Evolutionary conservation across 1,140 invertebrate genomes (phyloP).

Genomic region (Dendroctonus valens): DNA sequence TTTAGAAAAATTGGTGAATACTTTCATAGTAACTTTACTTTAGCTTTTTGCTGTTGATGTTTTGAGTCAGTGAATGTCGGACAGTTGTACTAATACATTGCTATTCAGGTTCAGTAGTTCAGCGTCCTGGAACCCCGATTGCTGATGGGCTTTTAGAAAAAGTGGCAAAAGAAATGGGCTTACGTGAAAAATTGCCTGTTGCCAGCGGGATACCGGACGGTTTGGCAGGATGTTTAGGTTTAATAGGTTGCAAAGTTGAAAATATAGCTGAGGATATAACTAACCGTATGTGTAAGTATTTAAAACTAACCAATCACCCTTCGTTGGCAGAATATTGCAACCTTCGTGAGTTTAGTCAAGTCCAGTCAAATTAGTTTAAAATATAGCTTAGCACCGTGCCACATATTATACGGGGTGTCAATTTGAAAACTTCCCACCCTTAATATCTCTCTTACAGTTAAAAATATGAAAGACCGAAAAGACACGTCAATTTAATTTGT

Average conservation of each 20-base stretch:
- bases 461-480: too few species aligned
- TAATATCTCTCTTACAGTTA: too few species aligned
- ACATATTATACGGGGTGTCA: too few species aligned
- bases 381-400: too few species aligned
- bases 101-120: constrained; percentile 52
- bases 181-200: constrained; percentile 71
- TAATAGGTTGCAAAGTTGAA: constrained; percentile 66
- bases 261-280: constrained; percentile 57
- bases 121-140: constrained; percentile 68
- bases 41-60: not conserved
- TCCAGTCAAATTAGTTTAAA: not conserved
- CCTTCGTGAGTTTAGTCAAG: not conserved
- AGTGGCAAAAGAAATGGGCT: constrained; percentile 68
- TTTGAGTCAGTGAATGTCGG: too few species aligned
- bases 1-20: constrained; percentile 67
- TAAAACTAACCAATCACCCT: not conserved
- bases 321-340: not conserved
- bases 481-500: too few species aligned
- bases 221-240: constrained; percentile 86
- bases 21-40: not conserved
- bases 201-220: constrained; percentile 90
- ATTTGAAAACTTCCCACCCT: too few species aligned
- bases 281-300: constrained; percentile 55
- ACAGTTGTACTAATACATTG: not conserved
- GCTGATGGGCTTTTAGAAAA: constrained; percentile 63